phyloP scores from a whole-genome alignment of 2,113 vertebrate species.

The cattle (Bos taurus) region ARS-UCD2.0 NC_037349.1:57019501-57020000 shows the following conservation, averaged over 20 bases:
- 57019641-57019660: neutral
- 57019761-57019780: slow-evolving; percentile 9
- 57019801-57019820: neutral
- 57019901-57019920: slow-evolving; percentile 10
- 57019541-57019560: neutral
- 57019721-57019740: neutral
- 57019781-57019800: neutral
- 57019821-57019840: neutral
- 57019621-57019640: neutral
- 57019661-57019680: neutral
- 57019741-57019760: neutral
- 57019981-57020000: slow-evolving; percentile 22
- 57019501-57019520: neutral
- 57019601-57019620: neutral
- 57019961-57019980: neutral
- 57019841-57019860: neutral
- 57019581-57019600: neutral
- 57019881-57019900: slow-evolving; percentile 54
- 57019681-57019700: neutral
- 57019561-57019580: neutral
- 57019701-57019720: neutral
- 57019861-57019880: slow-evolving; percentile 42
- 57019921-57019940: slow-evolving; percentile 53
- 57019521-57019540: neutral
- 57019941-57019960: neutral